Evolutionary conservation across 2,797 vertebrate species (phyloP), one percentile per base, ranked within the genome.

Genomic region (Otolemur crassicaudatus): DNA sequence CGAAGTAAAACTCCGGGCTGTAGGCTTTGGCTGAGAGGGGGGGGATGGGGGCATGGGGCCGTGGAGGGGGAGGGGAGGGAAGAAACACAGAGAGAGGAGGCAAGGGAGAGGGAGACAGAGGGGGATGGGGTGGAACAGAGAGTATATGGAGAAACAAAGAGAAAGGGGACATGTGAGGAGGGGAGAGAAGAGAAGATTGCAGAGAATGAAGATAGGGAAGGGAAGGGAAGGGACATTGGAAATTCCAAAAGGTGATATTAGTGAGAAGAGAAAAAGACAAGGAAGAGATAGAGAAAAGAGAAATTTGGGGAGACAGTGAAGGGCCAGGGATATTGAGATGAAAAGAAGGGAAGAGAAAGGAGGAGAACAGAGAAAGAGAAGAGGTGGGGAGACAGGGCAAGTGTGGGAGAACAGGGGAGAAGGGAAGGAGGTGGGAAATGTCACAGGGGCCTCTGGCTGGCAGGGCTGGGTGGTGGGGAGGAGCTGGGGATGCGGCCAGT

Each of bases 1-100:
- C 99, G 85, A 99, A 99, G 99, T 99, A 99, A 98, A 99, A 99
- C 97, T 99, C 99, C n/a, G 99, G 99, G 95, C 99, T 99, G 98
- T 99, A 99, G 46, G 99, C 99, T 97, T 99, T 99, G 96, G 99
- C 99, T 99, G 98, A 96, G 98, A 92, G 87, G 87, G 43, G 0
- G 1, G 88, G 77, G 67, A 91, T 93, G 22, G 83, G 76, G 95
- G 96, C 96, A 79, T 3, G 96, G 96, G 95, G 96, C 96, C 96
- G 0, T 90, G 25, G 80, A 96, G 90, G 94, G 96, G 63, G 90
- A 84, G 93, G 87, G 56, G 27, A 40, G 65, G 0, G 2, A 46
- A 46, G 81, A 90, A 96, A 97, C 34, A 97, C 8, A 95, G 81
- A 95, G 91, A 96, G 37, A 95, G 95, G 75, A 90, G 85, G 72